Conservation (phyloP, 1,140 invertebrate species). For the Nymphalis io region DNA sequence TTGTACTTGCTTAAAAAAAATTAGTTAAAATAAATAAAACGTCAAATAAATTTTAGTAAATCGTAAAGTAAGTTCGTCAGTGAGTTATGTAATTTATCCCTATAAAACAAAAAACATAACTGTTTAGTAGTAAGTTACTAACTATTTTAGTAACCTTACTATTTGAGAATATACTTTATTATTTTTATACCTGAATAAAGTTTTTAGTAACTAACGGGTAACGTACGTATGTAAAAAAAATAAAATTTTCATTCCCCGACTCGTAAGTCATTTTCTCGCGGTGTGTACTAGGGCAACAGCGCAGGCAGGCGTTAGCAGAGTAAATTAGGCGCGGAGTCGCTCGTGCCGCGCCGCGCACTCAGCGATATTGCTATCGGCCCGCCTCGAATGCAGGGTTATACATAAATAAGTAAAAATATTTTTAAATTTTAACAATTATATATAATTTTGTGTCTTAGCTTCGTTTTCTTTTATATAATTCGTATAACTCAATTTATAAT, state of each 20-base stretch:
- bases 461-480: too few species aligned
- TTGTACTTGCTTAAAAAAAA: too few species aligned
- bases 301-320: slow-evolving; percentile 41
- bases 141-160: too few species aligned
- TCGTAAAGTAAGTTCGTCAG: too few species aligned
- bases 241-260: neutral
- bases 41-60: too few species aligned
- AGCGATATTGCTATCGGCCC: slow-evolving; percentile 46
- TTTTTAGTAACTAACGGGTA: neutral
- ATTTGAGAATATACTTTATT: too few species aligned
- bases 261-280: slow-evolving; percentile 38
- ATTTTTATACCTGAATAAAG: neutral
- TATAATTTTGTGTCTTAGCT: too few species aligned
- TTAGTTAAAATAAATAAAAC: too few species aligned
- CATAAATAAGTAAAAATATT: slow-evolving; percentile 1
- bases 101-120: too few species aligned
- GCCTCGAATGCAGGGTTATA: slow-evolving; percentile 35
- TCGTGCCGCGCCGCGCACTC: slow-evolving; percentile 41
- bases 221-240: neutral
- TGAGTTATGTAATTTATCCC: too few species aligned
- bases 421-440: neutral
- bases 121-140: too few species aligned
- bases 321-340: slow-evolving; percentile 46
- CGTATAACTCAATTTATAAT: too few species aligned
- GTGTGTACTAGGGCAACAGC: slow-evolving; percentile 38